Percentiles rank a stretch among this genome's conserved stretches.
Evolutionary conservation across 2,888 invertebrate species (phyloP).

Genomic region (Lysandra coridon): DNA sequence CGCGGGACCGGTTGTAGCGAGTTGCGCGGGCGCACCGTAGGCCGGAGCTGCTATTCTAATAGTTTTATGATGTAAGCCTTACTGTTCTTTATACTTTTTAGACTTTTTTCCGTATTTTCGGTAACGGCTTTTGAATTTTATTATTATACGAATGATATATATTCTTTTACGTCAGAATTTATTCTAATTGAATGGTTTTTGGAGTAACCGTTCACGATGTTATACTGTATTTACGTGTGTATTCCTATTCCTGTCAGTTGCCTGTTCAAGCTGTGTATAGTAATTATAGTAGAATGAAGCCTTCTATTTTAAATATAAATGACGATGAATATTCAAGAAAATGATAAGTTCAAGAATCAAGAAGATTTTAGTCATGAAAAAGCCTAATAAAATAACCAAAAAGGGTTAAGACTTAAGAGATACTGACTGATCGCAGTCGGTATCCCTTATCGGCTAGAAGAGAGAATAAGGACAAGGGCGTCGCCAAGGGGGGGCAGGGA

Average conservation of each 20-base stretch:
- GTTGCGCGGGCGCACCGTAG: slow-evolving; percentile 38
- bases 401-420: background rate
- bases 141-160: background rate
- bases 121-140: background rate
- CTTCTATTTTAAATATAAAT: background rate
- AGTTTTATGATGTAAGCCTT: slow-evolving; percentile 29
- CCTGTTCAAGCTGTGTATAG: too few species aligned
- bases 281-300: background rate
- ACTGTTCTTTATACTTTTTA: background rate
- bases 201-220: too few species aligned
- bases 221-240: too few species aligned
- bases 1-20: slow-evolving; percentile 60
- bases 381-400: background rate
- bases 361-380: background rate
- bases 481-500: too few species aligned
- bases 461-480: too few species aligned
- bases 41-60: slow-evolving; percentile 22
- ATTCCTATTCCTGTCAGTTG: background rate
- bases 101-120: background rate
- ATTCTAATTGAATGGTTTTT: background rate
- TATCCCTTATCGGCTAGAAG: too few species aligned
- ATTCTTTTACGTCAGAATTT: background rate
- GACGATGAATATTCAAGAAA: background rate
- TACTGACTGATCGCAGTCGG: background rate
- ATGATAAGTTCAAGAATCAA: too few species aligned